A percentile compares a stretch with the other conserved stretches of the same genome.
These are phyloP conservation scores for Ephestia elutella DNA, from an alignment of 1,140 invertebrate genomes.

Conservation along the genomic window DNA sequence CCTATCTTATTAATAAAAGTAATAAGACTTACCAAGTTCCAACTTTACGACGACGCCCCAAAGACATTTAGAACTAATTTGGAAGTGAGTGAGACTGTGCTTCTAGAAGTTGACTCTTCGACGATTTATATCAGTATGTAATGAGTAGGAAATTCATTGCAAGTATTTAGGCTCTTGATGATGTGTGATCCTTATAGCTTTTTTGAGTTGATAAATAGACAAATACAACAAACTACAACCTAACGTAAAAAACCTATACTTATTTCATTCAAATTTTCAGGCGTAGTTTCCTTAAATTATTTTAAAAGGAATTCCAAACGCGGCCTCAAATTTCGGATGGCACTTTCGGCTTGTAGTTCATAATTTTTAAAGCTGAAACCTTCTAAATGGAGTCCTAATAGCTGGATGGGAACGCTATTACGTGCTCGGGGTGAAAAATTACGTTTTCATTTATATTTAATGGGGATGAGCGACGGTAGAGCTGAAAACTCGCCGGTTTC, in stretches of 20 bases:
- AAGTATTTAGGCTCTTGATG: too few species aligned
- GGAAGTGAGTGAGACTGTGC: neutral
- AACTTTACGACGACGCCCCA: neutral
- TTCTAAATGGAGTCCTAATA: neutral
- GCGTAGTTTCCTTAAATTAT: neutral
- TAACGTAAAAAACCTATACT: too few species aligned
- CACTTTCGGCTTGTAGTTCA: neutral
- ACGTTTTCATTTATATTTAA: slow-evolving; percentile 1
- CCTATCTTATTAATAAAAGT: slow-evolving; percentile 1
- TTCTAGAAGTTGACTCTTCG: neutral
- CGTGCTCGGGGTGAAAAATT: slow-evolving; percentile 1
- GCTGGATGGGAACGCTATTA: neutral
- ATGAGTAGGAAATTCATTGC: too few species aligned
- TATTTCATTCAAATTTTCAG: neutral
- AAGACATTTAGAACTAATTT: slow-evolving; percentile 1
- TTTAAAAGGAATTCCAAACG: neutral
- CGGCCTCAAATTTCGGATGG: neutral
- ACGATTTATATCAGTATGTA: too few species aligned
- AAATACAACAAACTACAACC: too few species aligned
- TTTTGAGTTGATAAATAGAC: too few species aligned
- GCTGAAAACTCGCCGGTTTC: too few species aligned
- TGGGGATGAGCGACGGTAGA: neutral
- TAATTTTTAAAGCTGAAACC: neutral
- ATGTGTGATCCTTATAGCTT: too few species aligned
- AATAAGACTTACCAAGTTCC: neutral